These are phyloP conservation scores for Odontocolon sp. DNA, from an alignment of 2,888 invertebrate genomes.

Conservation along the genomic window DNA sequence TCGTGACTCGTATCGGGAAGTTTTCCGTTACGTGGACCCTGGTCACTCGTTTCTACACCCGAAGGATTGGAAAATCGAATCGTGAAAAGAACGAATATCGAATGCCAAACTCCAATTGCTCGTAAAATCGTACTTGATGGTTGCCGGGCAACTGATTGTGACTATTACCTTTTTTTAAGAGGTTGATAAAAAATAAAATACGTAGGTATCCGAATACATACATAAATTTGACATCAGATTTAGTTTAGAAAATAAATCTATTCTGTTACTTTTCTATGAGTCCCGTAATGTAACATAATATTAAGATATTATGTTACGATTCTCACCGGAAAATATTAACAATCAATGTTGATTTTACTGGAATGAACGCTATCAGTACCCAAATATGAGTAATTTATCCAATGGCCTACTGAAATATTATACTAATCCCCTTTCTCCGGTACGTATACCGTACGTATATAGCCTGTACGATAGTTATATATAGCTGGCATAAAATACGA, in stretches of 20 bases:
- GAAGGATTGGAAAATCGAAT: constrained; percentile 64
- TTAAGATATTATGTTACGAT: too few relatives aligned
- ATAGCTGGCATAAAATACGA: background rate
- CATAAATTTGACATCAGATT: too few relatives aligned
- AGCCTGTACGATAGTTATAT: background rate
- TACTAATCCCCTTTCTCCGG: too few relatives aligned
- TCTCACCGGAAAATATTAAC: too few relatives aligned
- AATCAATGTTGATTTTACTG: too few relatives aligned
- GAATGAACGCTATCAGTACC: too few relatives aligned
- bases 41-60: constrained; percentile 48
- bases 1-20: constrained; percentile 59
- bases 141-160: constrained; percentile 35
- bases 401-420: too few relatives aligned
- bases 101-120: constrained; percentile 31
- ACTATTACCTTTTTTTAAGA: background rate
- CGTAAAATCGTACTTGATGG: constrained; percentile 64
- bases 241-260: too few relatives aligned
- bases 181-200: background rate
- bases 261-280: too few relatives aligned
- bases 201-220: background rate
- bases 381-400: too few relatives aligned
- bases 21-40: constrained; percentile 1
- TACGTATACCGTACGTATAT: too few relatives aligned
- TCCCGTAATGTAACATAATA: too few relatives aligned
- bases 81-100: constrained; percentile 1